Conservation (phyloP, 2,797 vertebrate species). For the Oreochromis mossambicus region DNA sequence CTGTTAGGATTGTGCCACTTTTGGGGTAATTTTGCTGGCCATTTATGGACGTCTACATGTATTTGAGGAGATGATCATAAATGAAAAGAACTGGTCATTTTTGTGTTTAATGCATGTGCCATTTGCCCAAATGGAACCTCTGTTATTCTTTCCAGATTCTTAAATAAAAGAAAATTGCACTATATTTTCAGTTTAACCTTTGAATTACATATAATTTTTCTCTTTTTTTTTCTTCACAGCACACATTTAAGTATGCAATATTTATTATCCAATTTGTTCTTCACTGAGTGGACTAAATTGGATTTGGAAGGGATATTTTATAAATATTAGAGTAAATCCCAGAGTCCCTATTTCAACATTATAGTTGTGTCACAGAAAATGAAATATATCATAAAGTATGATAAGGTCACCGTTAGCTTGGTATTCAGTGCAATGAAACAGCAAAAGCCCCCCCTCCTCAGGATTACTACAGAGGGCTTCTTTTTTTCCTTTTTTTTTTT, state of each 20-base stretch:
- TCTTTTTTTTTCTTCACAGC: neutral
- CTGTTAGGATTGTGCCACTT: neutral
- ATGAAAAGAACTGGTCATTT: neutral
- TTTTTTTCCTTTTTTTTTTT: neutral
- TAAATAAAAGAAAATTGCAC: neutral
- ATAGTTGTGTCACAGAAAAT: constrained; percentile 3
- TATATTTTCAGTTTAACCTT: constrained; percentile 12
- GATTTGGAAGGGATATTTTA: constrained; percentile 25
- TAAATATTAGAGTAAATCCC: constrained; percentile 27
- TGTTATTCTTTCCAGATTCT: neutral
- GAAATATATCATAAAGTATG: constrained; percentile 1
- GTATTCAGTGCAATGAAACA: neutral
- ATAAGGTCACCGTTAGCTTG: constrained; percentile 4
- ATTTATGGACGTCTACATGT: neutral
- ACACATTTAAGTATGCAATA: constrained; percentile 9
- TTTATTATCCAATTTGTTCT: constrained; percentile 34
- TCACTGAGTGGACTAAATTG: constrained; percentile 18
- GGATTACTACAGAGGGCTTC: neutral
- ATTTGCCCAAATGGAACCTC: neutral
- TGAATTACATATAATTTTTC: neutral
- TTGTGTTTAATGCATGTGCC: neutral
- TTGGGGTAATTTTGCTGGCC: neutral
- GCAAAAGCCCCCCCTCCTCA: neutral
- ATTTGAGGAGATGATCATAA: neutral
- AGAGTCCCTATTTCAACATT: constrained; percentile 31